A percentile compares a stretch with the other conserved stretches of the same genome.
Conservation (phyloP, 1,140 invertebrate genomes). For the Trichonephila clavipes region DNA sequence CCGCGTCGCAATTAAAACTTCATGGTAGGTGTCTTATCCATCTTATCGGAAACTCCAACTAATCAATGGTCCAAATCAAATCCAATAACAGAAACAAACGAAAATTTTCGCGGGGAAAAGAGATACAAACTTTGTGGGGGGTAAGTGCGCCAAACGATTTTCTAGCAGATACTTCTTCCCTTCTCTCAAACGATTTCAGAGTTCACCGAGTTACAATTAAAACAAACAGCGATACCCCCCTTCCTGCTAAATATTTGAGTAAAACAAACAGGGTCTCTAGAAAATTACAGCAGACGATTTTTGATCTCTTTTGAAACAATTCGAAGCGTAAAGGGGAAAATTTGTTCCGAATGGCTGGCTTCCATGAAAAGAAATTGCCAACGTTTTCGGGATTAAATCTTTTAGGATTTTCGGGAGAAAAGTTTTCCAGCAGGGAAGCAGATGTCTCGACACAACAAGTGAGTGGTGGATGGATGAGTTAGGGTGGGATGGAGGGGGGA, state of each 20-base stretch:
- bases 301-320: slow-evolving; percentile 48
- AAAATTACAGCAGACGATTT: slow-evolving; percentile 25
- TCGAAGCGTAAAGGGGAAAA: slow-evolving; percentile 49
- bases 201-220: slow-evolving; percentile 50
- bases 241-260: slow-evolving; percentile 35
- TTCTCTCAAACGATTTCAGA: slow-evolving; percentile 44
- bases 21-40: too few species aligned
- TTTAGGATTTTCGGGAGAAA: neutral
- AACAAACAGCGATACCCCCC: slow-evolving; percentile 17
- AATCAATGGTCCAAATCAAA: neutral
- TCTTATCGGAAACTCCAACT: too few species aligned
- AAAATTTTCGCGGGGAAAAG: neutral
- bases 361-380: slow-evolving; percentile 42
- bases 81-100: neutral
- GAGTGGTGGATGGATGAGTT: neutral
- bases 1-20: too few species aligned
- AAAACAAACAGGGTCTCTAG: slow-evolving; percentile 7
- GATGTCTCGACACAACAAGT: slow-evolving; percentile 14
- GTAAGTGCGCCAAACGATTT: neutral
- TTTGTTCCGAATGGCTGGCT: slow-evolving; percentile 5
- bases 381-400: neutral
- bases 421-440: neutral
- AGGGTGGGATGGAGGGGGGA: neutral
- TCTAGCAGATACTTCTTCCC: neutral
- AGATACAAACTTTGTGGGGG: neutral